Conservation (phyloP, 2,113 vertebrate species). For the Zapornia atra region DNA sequence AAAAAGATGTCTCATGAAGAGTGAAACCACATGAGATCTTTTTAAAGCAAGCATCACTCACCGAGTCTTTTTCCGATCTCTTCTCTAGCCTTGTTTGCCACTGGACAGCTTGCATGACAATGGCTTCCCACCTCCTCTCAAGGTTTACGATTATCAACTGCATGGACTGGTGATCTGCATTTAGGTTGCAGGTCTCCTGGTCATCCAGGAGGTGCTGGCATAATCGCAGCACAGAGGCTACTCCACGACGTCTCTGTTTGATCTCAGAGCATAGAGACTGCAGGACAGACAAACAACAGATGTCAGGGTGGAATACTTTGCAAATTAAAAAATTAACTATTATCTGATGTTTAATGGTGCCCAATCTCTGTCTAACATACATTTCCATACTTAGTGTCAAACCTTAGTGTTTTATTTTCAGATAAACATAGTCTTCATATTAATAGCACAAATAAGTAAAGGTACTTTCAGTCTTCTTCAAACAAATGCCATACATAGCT, state of each 20-base stretch:
- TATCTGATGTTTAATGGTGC: neutral
- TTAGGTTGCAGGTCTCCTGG: conserved; percentile 83
- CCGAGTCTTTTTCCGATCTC: conserved; percentile 82
- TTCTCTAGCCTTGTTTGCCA: conserved; percentile 91
- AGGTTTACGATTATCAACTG: conserved; percentile 94
- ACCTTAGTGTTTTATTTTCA: neutral
- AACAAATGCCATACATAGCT: neutral
- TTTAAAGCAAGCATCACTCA: conserved; percentile 70
- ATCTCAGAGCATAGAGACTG: conserved; percentile 92
- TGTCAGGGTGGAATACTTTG: neutral
- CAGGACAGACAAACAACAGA: conserved; percentile 37
- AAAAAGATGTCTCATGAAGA: neutral
- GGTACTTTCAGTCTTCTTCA: neutral
- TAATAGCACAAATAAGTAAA: neutral
- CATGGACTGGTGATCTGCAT: conserved; percentile 89
- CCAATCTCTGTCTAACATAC: neutral
- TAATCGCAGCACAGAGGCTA: conserved; percentile 89
- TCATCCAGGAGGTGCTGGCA: conserved; percentile 94
- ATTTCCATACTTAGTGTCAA: neutral
- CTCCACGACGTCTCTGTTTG: conserved; percentile 85
- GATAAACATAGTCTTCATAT: neutral
- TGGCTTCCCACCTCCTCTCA: conserved; percentile 96
- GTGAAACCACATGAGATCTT: neutral
- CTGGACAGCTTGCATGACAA: conserved; percentile 97
- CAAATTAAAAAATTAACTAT: neutral